Evolutionary conservation across 2,888 invertebrate species (phyloP).

Genomic region (Panorpa germanica): DNA sequence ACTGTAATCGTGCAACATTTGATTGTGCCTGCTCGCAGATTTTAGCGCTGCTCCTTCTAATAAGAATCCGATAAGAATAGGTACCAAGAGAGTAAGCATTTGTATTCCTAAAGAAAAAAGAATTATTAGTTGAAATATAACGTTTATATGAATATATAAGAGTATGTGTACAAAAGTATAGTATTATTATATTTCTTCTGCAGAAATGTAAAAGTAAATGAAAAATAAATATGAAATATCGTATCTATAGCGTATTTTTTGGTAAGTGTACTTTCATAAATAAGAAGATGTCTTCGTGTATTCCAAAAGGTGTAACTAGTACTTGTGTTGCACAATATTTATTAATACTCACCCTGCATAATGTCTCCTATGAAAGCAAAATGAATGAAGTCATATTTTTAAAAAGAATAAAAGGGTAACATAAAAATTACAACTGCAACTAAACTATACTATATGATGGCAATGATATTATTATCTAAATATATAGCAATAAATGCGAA

Average conservation of each 20-base stretch:
- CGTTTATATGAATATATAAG: too few relatives aligned
- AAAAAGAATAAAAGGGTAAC: conserved; percentile 10
- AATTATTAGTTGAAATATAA: conserved; percentile 9
- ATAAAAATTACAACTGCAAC: background rate
- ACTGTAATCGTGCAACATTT: conserved; percentile 70
- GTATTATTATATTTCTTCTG: background rate
- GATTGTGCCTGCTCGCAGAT: conserved; percentile 38
- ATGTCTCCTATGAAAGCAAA: too few relatives aligned
- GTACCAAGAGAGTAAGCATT: conserved; percentile 75
- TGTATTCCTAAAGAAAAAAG: conserved; percentile 50
- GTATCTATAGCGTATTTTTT: too few relatives aligned
- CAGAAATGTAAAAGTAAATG: background rate
- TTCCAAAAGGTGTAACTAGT: too few relatives aligned
- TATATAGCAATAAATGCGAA: background rate
- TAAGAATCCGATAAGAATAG: conserved; percentile 74
- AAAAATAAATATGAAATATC: conserved; percentile 1
- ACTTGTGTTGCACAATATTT: too few relatives aligned
- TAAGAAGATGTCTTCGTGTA: too few relatives aligned
- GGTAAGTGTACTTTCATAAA: too few relatives aligned
- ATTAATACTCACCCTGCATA: too few relatives aligned
- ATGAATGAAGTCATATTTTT: too few relatives aligned
- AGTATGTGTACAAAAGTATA: background rate
- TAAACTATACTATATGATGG: background rate
- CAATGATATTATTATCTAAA: too few relatives aligned
- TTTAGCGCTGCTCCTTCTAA: conserved; percentile 44